Base-by-base conservation (phyloP, 2,888 invertebrate species). In the Unio delphinus region DNA sequence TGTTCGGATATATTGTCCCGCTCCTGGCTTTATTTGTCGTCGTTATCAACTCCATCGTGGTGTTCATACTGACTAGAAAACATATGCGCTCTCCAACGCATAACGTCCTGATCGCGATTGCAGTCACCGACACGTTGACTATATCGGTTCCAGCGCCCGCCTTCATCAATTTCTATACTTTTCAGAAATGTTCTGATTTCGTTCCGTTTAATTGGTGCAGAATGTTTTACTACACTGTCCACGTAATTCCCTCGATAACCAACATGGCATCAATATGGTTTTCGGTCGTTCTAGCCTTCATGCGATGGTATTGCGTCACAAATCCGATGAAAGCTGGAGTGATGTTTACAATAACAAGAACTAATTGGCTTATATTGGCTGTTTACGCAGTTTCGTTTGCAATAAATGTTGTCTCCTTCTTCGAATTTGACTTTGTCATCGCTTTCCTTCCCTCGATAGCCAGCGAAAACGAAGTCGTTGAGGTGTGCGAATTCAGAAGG, bases 221-320 rank as follows among this genome's bases (percentile, higher is more conserved):
- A 28, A 57, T 63, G 7, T 76, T 71, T 61, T 76, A 71, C 58
- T 67, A 61, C 57, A 56, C 57, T 15, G 73, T 76, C 7, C 73
- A 71, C 64, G 73, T 76, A 7, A 60, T 76, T 28, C 75, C 75
- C 20, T 61, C 73, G 23, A n/a, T 71, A 45, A 64, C 60, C 59
- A 76, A 76, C 66, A 76, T 76, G 75, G 73, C 75, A 56, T 76
- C 75, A 11, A 54, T 73, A 17, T 76, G 75, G 75, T 28, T 72
- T 59, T 73, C 75, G 4, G 73, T 76, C n/a, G 67, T 69, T 3
- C 56, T 76, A 28, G 75, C 73, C 15, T 63, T 26, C 60, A 73
- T 76, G 69, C 70, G 75, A 4, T 76, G 70, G 59, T 76, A 67
- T 34, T 73, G 71, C 7, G 73, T 76, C 23, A 71, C 71, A 73